A percentile compares a stretch with the other conserved stretches of the same genome.
phyloP scores from a whole-genome alignment of 2,797 vertebrate species.

The Tenualosa ilisha region DNA sequence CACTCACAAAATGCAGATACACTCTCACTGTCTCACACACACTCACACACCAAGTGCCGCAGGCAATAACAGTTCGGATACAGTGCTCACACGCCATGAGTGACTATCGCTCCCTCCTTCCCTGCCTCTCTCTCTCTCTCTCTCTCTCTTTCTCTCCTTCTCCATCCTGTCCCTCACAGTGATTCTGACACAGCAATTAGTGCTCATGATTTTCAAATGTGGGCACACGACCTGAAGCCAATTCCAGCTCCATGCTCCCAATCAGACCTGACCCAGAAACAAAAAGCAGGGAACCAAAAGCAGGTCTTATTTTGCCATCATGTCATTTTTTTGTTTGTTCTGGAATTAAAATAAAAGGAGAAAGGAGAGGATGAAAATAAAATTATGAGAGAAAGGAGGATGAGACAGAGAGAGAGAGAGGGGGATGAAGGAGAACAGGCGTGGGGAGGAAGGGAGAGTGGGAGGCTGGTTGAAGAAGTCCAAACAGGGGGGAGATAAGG shows the following conservation, averaged over 20 bases:
- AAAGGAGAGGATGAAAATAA: background rate
- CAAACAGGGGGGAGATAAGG: background rate
- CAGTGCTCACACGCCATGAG: background rate
- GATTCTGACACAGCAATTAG: conserved; percentile 2
- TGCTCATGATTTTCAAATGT: conserved; percentile 1
- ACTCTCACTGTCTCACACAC: background rate
- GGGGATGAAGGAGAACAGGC: background rate
- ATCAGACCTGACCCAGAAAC: background rate
- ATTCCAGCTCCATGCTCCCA: background rate
- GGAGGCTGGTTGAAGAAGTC: background rate
- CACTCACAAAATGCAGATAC: background rate
- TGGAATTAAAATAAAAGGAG: background rate
- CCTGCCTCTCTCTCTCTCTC: background rate
- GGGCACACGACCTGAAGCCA: background rate
- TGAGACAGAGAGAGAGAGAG: background rate
- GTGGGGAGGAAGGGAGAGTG: background rate
- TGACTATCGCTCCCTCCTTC: background rate
- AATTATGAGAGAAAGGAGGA: too few species aligned
- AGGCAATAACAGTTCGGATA: conserved; percentile 22
- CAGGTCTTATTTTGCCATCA: background rate
- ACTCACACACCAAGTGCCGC: conserved; percentile 6
- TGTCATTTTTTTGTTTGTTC: background rate
- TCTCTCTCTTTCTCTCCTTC: background rate
- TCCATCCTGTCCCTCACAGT: conserved; percentile 14
- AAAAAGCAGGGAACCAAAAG: background rate